phyloP scores from a whole-genome alignment of 2,888 invertebrate genomes.

The Apodemia zela region DNA sequence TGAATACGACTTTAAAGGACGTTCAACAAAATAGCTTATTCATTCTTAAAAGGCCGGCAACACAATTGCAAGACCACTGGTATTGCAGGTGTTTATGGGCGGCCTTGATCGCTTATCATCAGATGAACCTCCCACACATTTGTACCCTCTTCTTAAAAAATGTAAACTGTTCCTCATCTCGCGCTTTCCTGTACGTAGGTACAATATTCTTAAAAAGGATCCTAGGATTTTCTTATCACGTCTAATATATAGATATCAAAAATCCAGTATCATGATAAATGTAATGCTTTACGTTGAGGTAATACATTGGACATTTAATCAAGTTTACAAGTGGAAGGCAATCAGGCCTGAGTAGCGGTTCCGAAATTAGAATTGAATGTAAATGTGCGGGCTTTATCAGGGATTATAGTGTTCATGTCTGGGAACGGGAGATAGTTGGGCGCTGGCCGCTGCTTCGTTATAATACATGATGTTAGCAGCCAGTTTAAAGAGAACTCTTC shows the following conservation, averaged over 20 bases:
- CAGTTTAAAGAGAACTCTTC: conserved; percentile 38
- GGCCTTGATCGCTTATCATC: too few species aligned
- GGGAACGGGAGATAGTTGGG: conserved; percentile 72
- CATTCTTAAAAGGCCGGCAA: too few species aligned
- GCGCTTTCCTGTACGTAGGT: too few species aligned
- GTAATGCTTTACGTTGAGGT: neutral
- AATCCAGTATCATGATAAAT: neutral
- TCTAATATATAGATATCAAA: neutral
- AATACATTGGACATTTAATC: conserved; percentile 53
- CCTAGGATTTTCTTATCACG: too few species aligned
- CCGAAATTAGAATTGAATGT: conserved; percentile 80
- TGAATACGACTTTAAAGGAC: too few species aligned
- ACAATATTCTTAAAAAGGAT: too few species aligned
- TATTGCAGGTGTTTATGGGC: too few species aligned
- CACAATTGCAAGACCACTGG: too few species aligned
- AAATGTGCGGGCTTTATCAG: conserved; percentile 82
- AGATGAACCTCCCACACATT: too few species aligned
- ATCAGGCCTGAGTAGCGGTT: conserved; percentile 70
- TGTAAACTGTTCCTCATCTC: too few species aligned
- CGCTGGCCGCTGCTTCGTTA: conserved; percentile 51
- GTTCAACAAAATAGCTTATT: too few species aligned
- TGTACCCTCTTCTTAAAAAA: too few species aligned
- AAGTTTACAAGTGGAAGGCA: conserved; percentile 70
- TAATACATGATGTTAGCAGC: conserved; percentile 49
- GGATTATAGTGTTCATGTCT: conserved; percentile 79